Evolutionary conservation across 2,797 vertebrate genomes (phyloP), one percentile per base, ranked within the genome.

Genomic region (Scolopax rusticola): DNA sequence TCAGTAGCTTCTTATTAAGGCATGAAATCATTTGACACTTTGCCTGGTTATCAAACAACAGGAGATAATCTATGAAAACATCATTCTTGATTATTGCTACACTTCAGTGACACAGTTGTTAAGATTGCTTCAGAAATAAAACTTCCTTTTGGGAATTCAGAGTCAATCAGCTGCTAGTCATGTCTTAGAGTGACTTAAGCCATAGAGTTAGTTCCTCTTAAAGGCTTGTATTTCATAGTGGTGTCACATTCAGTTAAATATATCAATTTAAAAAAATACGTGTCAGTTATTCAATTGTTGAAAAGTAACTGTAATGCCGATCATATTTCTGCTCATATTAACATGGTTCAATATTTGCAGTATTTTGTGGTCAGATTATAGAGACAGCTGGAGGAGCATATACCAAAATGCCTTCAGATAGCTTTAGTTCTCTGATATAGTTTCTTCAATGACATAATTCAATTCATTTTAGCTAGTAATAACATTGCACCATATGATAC

Each of bases 401-500:
- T 36, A 77, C 9, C 48, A 82, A 57, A 94, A 87, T 54, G 64
- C 53, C 57, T 90, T 92, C 60, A 75, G 51, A 77, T 61, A 90
- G 67, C 48, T 93, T 82, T 70, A 71, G 41, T 85, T 93, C 61
- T 80, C 45, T 51, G 12, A 9, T 74, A 20, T 20, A 47, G 33
- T 74, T 96, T 89, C 45, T 82, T 94, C 50, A 85, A 14, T 83
- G 23, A 57, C 33, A 82, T 70, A 28, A 70, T 87, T 70, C 40
- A 20, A 71, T 87, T 82, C 84, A 79, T 95, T 94, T 95, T 74
- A 84, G 68, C 48, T 71, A 77, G 75, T 51, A 77, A 87, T 82
- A 94, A 53, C 41, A 76, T 89, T 82, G 32, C 30, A 95, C 77
- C 91, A 80, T 94, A 84, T 92, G 89, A 97, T 87, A 74, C 24